Percentiles rank a stretch among this genome's conserved stretches.
These are phyloP conservation scores for Ploceus nigricollis DNA, from an alignment of 2,113 vertebrate species.

Conservation along the genomic window DNA sequence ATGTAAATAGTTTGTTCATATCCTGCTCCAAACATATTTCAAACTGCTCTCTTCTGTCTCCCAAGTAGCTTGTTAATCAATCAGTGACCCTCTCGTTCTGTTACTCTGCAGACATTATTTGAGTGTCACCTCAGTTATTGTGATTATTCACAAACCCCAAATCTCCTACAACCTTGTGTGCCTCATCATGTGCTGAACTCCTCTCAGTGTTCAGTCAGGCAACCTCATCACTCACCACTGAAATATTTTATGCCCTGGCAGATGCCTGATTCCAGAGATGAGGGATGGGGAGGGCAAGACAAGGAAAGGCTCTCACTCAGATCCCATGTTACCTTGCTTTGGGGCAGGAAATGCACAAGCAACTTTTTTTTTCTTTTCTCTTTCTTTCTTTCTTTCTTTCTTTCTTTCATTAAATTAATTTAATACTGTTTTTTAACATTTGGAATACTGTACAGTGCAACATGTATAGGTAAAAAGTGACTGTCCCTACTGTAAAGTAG, in stretches of 20 bases:
- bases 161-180: neutral
- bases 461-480: neutral
- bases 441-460: neutral
- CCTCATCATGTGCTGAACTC: neutral
- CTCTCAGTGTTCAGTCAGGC: neutral
- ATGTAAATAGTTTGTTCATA: neutral
- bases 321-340: neutral
- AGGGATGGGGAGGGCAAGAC: neutral
- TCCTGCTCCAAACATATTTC: neutral
- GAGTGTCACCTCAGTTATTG: neutral
- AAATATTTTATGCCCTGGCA: neutral
- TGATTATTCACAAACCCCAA: neutral
- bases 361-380: no score
- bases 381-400: neutral
- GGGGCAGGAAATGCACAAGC: neutral
- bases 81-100: neutral
- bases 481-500: neutral
- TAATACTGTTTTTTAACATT: neutral
- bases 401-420: neutral
- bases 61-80: neutral
- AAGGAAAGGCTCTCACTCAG: neutral
- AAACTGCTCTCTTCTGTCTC: neutral
- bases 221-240: neutral
- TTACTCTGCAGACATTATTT: neutral
- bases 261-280: neutral